A percentile compares a stretch with the other conserved stretches of the same genome.
Conservation (phyloP, 2,797 vertebrate species). For the Salmo trutta region DNA sequence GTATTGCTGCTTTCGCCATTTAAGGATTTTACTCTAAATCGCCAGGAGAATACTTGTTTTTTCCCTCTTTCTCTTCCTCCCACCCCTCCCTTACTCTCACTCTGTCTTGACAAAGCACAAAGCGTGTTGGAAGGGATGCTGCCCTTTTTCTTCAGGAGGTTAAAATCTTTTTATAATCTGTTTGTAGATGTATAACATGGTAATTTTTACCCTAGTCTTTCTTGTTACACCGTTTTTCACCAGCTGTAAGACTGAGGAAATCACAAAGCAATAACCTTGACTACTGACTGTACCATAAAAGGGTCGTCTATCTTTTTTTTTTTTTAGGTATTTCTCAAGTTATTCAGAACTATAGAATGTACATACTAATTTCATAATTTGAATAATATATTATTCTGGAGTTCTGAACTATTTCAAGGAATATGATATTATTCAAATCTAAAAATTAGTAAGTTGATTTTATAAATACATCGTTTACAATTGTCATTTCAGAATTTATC, state of each 20-base stretch:
- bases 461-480: neutral
- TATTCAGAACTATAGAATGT: neutral
- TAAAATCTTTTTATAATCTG: constrained; percentile 25
- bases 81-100: constrained; percentile 11
- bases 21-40: constrained; percentile 60
- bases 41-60: constrained; percentile 57
- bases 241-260: constrained; percentile 9
- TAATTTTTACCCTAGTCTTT: constrained; percentile 25
- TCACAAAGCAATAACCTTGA: constrained; percentile 31
- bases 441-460: neutral
- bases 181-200: constrained; percentile 31
- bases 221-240: constrained; percentile 16
- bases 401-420: neutral
- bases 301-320: neutral
- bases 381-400: neutral
- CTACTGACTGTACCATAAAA: constrained; percentile 6
- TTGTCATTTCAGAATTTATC: neutral
- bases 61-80: constrained; percentile 31
- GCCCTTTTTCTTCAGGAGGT: constrained; percentile 13
- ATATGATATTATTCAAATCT: neutral
- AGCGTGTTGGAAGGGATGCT: constrained; percentile 18
- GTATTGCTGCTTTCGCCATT: constrained; percentile 63
- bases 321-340: neutral
- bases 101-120: constrained; percentile 43
- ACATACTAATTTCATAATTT: too few relatives aligned